phyloP scores from a whole-genome alignment of 64 coral and sea anemone species.

The Catalaphyllia jardinei region DNA sequence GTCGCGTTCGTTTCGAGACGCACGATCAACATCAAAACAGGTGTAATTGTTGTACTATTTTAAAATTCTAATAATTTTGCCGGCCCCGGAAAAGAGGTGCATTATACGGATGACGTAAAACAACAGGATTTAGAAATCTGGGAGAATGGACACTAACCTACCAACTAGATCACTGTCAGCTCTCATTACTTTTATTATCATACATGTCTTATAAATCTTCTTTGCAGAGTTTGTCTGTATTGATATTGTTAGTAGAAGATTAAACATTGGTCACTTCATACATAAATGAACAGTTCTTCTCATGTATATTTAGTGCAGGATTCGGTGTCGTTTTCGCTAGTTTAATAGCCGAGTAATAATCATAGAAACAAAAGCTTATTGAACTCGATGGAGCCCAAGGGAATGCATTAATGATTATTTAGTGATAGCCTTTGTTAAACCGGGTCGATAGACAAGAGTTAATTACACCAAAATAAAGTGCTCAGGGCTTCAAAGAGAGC shows the following conservation, averaged over 20 bases:
- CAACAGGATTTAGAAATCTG: not conserved
- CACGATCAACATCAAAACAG: not conserved
- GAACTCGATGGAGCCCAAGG: not conserved
- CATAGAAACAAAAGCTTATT: not conserved
- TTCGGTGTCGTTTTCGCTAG: no score
- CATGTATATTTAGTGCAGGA: no score
- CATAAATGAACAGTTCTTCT: no score
- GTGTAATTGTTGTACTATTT: not conserved
- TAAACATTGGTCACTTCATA: no score
- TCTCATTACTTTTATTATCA: no score
- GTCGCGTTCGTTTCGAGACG: not conserved
- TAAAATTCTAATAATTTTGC: not conserved
- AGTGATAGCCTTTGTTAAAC: not conserved
- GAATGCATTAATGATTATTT: not conserved
- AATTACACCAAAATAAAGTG: not conserved
- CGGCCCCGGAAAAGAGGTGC: not conserved
- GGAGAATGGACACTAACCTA: no score
- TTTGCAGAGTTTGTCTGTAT: no score
- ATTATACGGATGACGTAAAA: not conserved
- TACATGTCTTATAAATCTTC: no score
- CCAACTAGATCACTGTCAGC: no score
- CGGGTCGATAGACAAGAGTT: not conserved
- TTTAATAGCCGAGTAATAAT: not conserved
- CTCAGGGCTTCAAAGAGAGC: not conserved
- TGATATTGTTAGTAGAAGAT: no score